Evolutionary conservation across 2,888 invertebrate species (phyloP).

Genomic region (Dynastes tityus): DNA sequence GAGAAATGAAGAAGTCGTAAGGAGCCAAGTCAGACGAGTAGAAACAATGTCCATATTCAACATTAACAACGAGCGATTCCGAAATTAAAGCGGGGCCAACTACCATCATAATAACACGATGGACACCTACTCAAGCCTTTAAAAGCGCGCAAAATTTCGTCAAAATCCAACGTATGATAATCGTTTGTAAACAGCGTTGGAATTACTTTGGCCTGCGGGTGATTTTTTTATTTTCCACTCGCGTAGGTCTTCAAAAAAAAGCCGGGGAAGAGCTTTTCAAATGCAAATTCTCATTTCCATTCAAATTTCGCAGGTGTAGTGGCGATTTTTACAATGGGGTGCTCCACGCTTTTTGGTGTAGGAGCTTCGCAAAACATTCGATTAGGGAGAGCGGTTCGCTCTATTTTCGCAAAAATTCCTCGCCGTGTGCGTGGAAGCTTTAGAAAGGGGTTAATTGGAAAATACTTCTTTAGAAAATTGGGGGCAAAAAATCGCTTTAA

Average conservation of each 20-base stretch:
- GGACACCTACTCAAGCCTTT: neutral
- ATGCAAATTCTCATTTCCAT: conserved; percentile 29
- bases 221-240: conserved; percentile 7
- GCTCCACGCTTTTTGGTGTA: neutral
- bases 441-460: no score
- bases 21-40: no score
- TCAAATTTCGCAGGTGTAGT: conserved; percentile 25
- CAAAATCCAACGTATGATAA: conserved; percentile 9
- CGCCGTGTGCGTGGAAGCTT: no score
- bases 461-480: no score
- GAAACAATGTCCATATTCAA: no score
- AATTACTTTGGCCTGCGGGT: conserved; percentile 14
- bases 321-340: conserved; percentile 5
- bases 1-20: no score
- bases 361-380: neutral
- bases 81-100: no score
- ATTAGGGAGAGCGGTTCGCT: neutral
- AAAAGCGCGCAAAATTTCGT: conserved; percentile 6
- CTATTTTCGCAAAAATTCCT: no score
- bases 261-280: conserved; percentile 12
- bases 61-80: no score
- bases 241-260: neutral
- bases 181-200: conserved; percentile 4
- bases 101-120: no score
- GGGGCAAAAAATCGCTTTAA: no score